Base-by-base conservation (phyloP, 2,888 invertebrate genomes). In the Orthosia incerta region DNA sequence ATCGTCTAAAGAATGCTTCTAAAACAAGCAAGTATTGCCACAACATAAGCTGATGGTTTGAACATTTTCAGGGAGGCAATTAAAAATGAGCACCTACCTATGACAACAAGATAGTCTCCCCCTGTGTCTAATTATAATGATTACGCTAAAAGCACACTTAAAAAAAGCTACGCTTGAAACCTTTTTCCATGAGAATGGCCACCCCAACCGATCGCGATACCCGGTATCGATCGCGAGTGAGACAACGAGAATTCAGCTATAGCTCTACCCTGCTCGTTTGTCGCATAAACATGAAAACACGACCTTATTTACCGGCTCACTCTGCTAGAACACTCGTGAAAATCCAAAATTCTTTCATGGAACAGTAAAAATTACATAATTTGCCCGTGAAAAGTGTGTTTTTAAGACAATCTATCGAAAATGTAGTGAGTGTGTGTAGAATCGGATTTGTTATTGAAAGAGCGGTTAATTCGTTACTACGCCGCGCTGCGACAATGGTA, bases 211-310 rank as follows among this genome's bases (percentile, higher is more conserved):
- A 60, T 9, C 88, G 39, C 86, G 83, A 88, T 87, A 85, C 80
- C 74, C 71, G 62, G 87, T 95, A 96, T 96, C 95, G 96, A 96
- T 96, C 94, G 91, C 87, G 80, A 86, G 87, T 81, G 85, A 90
- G 90, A 92, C 89, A 91, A 94, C 88, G 91, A 88, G 94, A 94
- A 87, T 80, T 20, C 79, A 86, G 80, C 89, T 89, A 94, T 96
- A 92, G 83, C 79, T 89, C 91, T 85, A 81, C 83, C 83, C 93
- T 87, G 83, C 88, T 95, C 94, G 76, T 93, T 94, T 95, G 95
- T 93, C 95, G 96, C 95, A 95, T 95, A 92, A 94, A 93, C 93
- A 93, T 93, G 92, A 86, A 94, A 94, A 94, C 88, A 89, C 92
- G 90, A 93, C 92, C 90, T 91, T 93, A 93, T 92, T 91, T 90